Conservation (phyloP, 2,888 invertebrate species). For the Ectemnius lituratus region DNA sequence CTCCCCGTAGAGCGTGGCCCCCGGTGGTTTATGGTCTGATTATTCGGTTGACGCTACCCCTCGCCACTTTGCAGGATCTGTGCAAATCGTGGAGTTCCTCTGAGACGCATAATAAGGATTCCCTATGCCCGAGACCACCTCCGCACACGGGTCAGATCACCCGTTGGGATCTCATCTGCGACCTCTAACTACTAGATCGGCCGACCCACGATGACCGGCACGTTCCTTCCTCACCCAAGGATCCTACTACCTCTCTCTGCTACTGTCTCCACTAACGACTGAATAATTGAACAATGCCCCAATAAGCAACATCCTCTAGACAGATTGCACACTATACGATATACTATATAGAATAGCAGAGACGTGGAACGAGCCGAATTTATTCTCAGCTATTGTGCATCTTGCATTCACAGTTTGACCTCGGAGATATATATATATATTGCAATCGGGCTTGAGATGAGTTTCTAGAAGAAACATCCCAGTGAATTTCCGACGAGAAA, state of each 20-base stretch:
- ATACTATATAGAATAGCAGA: too few relatives aligned
- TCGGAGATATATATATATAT: too few relatives aligned
- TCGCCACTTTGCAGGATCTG: slow-evolving; percentile 58
- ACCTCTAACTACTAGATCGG: background rate
- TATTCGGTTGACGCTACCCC: slow-evolving; percentile 59
- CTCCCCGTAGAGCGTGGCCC: slow-evolving; percentile 21
- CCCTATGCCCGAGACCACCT: slow-evolving; percentile 19
- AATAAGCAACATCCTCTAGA: too few relatives aligned
- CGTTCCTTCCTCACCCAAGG: background rate
- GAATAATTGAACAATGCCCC: too few relatives aligned
- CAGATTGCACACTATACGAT: too few relatives aligned
- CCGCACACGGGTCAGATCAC: slow-evolving; percentile 21
- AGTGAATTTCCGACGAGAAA: too few relatives aligned
- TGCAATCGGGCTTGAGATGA: too few relatives aligned
- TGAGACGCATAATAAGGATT: slow-evolving; percentile 56
- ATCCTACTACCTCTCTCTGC: too few relatives aligned
- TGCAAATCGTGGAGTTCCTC: slow-evolving; percentile 40
- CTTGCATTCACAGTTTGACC: too few relatives aligned
- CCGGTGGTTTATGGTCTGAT: slow-evolving; percentile 63
- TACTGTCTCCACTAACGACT: background rate
- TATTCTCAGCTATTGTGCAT: too few relatives aligned
- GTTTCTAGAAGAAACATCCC: too few relatives aligned
- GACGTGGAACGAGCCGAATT: too few relatives aligned
- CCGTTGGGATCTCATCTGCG: slow-evolving; percentile 41
- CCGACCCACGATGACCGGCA: background rate